A percentile compares a stretch with the other conserved stretches of the same genome.
Conservation (phyloP, 2,797 vertebrate species). For the Tokudaia muenninki region DNA sequence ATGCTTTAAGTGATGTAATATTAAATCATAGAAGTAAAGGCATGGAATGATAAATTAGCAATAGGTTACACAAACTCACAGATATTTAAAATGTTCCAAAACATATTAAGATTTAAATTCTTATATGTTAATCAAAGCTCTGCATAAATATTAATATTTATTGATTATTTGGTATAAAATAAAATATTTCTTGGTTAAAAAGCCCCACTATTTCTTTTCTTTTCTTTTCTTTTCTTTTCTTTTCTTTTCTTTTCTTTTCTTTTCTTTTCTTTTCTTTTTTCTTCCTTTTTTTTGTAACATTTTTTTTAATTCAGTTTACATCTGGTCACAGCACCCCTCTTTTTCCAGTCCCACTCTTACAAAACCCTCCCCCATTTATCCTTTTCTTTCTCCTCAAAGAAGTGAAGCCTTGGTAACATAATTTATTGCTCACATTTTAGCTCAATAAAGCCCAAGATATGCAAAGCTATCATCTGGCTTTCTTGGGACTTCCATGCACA, state of each 20-base stretch:
- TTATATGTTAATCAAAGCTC: not conserved
- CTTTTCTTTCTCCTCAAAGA: no score
- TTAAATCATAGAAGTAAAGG: conserved; percentile 27
- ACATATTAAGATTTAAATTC: not conserved
- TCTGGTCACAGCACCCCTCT: no score
- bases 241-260: conserved; percentile 36
- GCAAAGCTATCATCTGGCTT: no score
- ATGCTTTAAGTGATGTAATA: not conserved
- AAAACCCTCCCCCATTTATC: no score
- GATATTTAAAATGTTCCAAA: not conserved
- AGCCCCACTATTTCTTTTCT: not conserved
- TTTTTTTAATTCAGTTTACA: no score
- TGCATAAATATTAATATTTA: not conserved
- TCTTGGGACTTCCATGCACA: no score
- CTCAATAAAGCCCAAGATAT: no score
- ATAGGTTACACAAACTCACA: not conserved
- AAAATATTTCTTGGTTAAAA: not conserved
- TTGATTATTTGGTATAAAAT: not conserved
- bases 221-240: conserved; percentile 36
- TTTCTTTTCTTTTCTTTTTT: conserved; percentile 6
- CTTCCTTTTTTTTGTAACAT: no score
- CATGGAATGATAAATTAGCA: not conserved
- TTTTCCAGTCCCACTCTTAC: no score
- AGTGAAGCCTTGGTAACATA: no score
- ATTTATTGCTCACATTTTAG: no score